A percentile compares a stretch with the other conserved stretches of the same genome.
Evolutionary conservation across 2,888 invertebrate species (phyloP).

Genomic region (Scaptomyza caliginosa): DNA sequence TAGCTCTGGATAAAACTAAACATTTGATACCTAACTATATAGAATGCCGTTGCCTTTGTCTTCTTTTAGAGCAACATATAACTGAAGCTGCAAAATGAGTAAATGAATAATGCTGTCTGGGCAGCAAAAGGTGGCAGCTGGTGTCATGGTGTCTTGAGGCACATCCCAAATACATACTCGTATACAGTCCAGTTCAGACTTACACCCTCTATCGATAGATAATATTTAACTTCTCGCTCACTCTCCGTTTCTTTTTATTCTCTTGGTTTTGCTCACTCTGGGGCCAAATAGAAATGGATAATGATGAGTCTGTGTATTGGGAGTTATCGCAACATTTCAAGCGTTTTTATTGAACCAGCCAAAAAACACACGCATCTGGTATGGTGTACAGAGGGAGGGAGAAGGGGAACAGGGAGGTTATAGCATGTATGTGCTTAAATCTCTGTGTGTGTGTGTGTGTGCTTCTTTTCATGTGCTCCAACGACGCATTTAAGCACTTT

Average conservation of each 20-base stretch:
- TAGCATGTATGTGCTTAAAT: slow-evolving; percentile 8
- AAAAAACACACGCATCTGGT: slow-evolving; percentile 8
- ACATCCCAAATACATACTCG: slow-evolving; percentile 9
- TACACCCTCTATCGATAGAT: not conserved
- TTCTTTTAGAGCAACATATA: too few relatives aligned
- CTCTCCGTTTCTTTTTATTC: not conserved
- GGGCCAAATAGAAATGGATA: slow-evolving; percentile 56
- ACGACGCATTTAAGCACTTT: slow-evolving; percentile 43
- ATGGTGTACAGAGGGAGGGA: not conserved
- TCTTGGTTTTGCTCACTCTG: not conserved
- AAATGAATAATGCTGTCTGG: slow-evolving; percentile 23
- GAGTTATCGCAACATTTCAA: slow-evolving; percentile 60
- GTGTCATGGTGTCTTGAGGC: slow-evolving; percentile 5
- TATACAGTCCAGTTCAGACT: slow-evolving; percentile 3
- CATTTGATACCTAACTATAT: too few relatives aligned
- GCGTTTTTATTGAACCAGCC: slow-evolving; percentile 50
- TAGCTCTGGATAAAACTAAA: too few relatives aligned
- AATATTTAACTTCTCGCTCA: not conserved
- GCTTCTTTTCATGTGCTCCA: slow-evolving; percentile 13
- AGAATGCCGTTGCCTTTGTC: too few relatives aligned
- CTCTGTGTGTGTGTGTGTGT: slow-evolving; percentile 29
- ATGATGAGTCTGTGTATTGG: slow-evolving; percentile 75
- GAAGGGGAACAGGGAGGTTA: not conserved
- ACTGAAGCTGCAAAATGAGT: not conserved
- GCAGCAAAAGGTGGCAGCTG: slow-evolving; percentile 34